Conservation (phyloP, 2,888 invertebrate species). For the Bugulina stolonifera region DNA sequence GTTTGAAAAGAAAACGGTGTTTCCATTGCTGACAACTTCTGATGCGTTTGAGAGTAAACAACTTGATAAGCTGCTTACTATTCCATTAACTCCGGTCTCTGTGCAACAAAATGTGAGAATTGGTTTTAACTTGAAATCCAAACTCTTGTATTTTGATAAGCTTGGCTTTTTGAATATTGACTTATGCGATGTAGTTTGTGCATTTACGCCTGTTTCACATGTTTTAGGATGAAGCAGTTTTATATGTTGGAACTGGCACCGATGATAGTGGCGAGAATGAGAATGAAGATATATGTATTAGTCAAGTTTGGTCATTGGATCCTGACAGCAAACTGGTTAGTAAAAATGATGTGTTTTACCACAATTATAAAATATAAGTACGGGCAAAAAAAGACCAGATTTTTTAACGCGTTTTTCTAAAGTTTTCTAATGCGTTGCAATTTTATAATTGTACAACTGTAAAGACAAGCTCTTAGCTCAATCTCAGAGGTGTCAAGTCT, state of each 20-base stretch:
- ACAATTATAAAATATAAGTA: too few species aligned
- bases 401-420: too few species aligned
- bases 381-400: too few species aligned
- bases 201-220: background rate
- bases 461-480: too few species aligned
- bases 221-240: background rate
- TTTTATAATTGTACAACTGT: too few species aligned
- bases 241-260: background rate
- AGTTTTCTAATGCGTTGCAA: too few species aligned
- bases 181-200: background rate
- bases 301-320: constrained; percentile 12
- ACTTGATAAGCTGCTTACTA: background rate
- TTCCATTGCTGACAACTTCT: background rate
- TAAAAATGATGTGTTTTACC: too few species aligned
- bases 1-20: background rate
- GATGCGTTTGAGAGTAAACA: background rate
- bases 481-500: too few species aligned
- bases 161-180: background rate
- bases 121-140: background rate
- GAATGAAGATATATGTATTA: background rate
- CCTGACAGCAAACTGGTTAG: too few species aligned
- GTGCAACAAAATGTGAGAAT: background rate
- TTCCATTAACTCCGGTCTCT: background rate
- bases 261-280: background rate
- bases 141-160: background rate